Base-by-base conservation (phyloP, 2,888 invertebrate species). In the Hemaris fuciformis region DNA sequence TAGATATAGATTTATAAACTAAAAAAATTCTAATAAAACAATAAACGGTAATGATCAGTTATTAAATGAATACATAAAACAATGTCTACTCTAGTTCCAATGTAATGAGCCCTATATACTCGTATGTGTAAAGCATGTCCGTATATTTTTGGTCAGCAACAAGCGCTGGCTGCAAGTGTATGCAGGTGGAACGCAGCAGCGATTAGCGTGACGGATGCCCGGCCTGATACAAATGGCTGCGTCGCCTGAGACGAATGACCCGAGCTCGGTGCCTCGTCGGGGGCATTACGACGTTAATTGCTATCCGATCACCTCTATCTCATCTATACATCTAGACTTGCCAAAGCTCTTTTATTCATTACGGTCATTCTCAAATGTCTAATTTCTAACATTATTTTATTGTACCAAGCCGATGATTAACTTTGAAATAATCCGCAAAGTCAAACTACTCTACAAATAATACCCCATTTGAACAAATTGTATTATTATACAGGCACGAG, bases 171-270 rank as follows among this genome's bases (percentile, higher is more conserved):
- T 18, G 69, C 69, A 70, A 64, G 64, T 71, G 71, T 74, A 67
- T 83, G 84, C 88, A 87, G 86, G 85, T 88, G 84, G 79, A 82
- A 79, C 72, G 71, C 73, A 68, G 76, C 77, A 76, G 83, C 81
- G 87, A 89, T 89, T 87, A 89, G 84, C 76, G 87, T 85, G 87
- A 89, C 85, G 83, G 80, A 87, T 85, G 83, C 77, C 79, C 71
- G 76, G 72, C 77, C 76, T 74, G 80, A 84, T 84, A 89, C 82
- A 88, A 89, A 90, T 88, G 82, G 83, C 79, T 77, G 74, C 80
- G 81, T 84, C 85, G 79, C 80, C 72, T 23, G 80, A 86, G 86
- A 90, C 83, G 81, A 79, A 90, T 89, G 84, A 81, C 81, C 74
- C 69, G 66, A 71, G 73, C 69, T 62, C 66, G 31, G 71, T 72